These are phyloP conservation scores for Corydoras sp. DNA, from an alignment of 2,113 vertebrate genomes.

Conservation along the genomic window DNA sequence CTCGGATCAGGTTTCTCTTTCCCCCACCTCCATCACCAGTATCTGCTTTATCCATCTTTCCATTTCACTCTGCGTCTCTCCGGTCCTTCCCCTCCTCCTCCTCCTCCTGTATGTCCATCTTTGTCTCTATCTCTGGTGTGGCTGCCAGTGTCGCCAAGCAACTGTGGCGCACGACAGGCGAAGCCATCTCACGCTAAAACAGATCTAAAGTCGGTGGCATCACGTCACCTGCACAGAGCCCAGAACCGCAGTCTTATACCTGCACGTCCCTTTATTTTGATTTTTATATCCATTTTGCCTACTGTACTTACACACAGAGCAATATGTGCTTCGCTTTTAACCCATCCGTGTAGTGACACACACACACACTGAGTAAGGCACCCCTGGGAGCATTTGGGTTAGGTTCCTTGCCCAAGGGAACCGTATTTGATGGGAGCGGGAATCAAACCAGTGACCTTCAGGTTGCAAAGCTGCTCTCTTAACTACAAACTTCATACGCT, in stretches of 20 bases:
- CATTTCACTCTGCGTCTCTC: slow-evolving; percentile 5
- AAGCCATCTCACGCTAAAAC: slow-evolving; percentile 41
- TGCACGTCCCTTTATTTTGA: slow-evolving; percentile 23
- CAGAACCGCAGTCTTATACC: not conserved
- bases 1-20: not conserved
- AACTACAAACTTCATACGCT: too few species aligned
- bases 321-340: too few species aligned
- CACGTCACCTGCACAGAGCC: not conserved
- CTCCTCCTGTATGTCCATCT: slow-evolving; percentile 11
- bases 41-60: slow-evolving; percentile 1
- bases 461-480: too few species aligned
- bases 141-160: slow-evolving; percentile 55
- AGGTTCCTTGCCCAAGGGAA: too few species aligned
- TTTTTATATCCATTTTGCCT: not conserved
- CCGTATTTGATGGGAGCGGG: too few species aligned
- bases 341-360: too few species aligned
- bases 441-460: too few species aligned
- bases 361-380: too few species aligned
- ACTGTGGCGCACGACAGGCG: slow-evolving; percentile 40
- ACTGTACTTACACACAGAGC: too few species aligned
- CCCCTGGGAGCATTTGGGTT: too few species aligned
- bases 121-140: slow-evolving; percentile 43
- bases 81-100: not conserved
- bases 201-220: slow-evolving; percentile 38
- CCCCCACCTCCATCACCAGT: not conserved